Evolutionary conservation across 1,140 invertebrate genomes (phyloP), one percentile per base, ranked within the genome.

Genomic region (Tetramorium alpestre): DNA sequence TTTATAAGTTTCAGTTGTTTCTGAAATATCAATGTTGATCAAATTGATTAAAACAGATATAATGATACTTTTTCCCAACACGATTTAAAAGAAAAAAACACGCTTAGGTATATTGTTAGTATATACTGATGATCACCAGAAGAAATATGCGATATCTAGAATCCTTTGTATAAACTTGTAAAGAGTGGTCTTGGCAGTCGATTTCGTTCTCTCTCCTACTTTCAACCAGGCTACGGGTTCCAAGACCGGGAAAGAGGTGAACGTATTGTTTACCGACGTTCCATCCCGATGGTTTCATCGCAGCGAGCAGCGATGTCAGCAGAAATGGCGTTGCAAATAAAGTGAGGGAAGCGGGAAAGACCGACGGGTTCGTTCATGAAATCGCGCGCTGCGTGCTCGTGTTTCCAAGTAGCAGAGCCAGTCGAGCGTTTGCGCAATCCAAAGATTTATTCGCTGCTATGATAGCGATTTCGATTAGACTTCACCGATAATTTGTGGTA

Each of bases 241-340:
- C 76, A 69, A 77, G 56, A 62, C 62, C 51, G 64, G 58, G 82
- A 88, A 92, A 92, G 90, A 92, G 91, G 91, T 91, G 91, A 92
- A 92, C 90, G 90, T 90, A 89, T 92, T 92, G 91, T 92, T 92
- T 92, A 92, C 91, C 87, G 87, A 92, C 89, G 86, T 92, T 91
- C 91, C 91, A 90, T 92, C 89, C 86, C 91, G 89, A 92, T 92
- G 91, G 90, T 90, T 90, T 92, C 91, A 91, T 88, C 90, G 88
- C 78, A 22, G 22, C 87, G 87, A 88, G 65, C 81, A 51, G 56
- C 91, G 76, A 54, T 84, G 91, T 92, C 91, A 92, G 91, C 91
- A 92, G 86, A 92, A 92, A 92, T 62, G 89, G 85, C 90, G 87
- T 90, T 92, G 91, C 91, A 89, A 92, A 92, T 92, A 90, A 91